Evolutionary conservation across 2,113 vertebrate genomes (phyloP), one percentile per base, ranked within the genome.

Genomic region (Nesoenas mayeri): DNA sequence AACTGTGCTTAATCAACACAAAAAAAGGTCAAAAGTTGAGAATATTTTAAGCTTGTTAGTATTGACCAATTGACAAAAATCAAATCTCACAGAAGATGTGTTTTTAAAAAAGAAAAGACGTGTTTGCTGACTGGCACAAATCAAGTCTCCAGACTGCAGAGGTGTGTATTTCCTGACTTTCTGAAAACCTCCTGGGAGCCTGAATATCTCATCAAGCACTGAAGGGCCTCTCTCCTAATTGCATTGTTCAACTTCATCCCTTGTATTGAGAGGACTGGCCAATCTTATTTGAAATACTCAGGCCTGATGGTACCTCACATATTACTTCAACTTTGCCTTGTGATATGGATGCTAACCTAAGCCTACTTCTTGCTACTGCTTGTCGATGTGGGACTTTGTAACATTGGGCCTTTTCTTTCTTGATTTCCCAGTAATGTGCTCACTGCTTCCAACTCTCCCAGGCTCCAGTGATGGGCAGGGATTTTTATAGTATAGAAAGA

Each of bases 11-110:
- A 88, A 40, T 26, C 82, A 88, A 73, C 75, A 90, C 34, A 89
- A 94, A 75, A 67, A 75, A 50, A 72, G 54, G 58, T 69, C 77
- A 58, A 31, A 79, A 89, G 70, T 81, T 74, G 54, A 88, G 71
- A 90, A 20, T 84, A 85, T 82, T 82, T 92, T 96, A 93, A 95
- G 32, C n/a, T 28, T 79, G 61, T 69, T 89, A 89, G 78, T 86
- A 94, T 70, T 85, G 88, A 96, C 56, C 75, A 60, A 32, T 8
- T 84, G 44, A 84, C 53, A 78, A 81, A 91, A 95, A 91, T 61
- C 34, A 91, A 92, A 94, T 61, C 50, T 94, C 78, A 61, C 38
- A 74, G 40, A 84, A 85, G 47, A 81, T 28, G 56, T 28, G 48
- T 57, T 62, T 83, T 53, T 4, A 71, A 89, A 71, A 79, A 60